Evolutionary conservation across 1,140 invertebrate genomes (phyloP).

Genomic region (Sitobion miscanthi): DNA sequence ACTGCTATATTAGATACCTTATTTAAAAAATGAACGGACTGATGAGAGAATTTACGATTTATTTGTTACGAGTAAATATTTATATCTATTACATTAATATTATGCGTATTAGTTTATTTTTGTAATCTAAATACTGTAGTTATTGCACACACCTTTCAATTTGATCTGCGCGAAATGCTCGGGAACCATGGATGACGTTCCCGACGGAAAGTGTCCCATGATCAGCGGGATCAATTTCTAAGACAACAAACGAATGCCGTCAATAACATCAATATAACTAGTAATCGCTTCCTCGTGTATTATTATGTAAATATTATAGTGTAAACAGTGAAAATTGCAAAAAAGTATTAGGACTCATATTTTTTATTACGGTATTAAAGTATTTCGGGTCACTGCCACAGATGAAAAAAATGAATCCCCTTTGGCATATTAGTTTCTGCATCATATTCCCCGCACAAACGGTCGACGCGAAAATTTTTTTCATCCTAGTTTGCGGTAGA

Average conservation of each 20-base stretch:
- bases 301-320: not conserved
- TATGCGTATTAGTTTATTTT: not conserved
- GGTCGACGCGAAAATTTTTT: not conserved
- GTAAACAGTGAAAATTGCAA: not conserved
- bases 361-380: conserved; percentile 19
- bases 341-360: not conserved
- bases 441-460: not conserved
- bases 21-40: not conserved
- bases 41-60: not conserved
- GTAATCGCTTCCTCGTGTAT: not conserved
- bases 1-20: not conserved
- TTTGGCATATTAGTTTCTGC: conserved; percentile 36
- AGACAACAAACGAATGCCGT: not conserved
- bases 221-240: conserved; percentile 77
- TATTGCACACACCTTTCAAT: conserved; percentile 63
- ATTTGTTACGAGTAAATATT: not conserved
- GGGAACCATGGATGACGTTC: conserved; percentile 79
- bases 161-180: conserved; percentile 78
- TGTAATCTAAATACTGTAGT: not conserved
- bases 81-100: not conserved
- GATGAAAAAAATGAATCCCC: conserved; percentile 11
- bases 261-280: not conserved
- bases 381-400: conserved; percentile 9
- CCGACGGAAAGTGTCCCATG: conserved; percentile 81
- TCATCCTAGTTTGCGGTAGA: not conserved